Conservation (phyloP, 2,113 vertebrate genomes). For the Tyto alba region DNA sequence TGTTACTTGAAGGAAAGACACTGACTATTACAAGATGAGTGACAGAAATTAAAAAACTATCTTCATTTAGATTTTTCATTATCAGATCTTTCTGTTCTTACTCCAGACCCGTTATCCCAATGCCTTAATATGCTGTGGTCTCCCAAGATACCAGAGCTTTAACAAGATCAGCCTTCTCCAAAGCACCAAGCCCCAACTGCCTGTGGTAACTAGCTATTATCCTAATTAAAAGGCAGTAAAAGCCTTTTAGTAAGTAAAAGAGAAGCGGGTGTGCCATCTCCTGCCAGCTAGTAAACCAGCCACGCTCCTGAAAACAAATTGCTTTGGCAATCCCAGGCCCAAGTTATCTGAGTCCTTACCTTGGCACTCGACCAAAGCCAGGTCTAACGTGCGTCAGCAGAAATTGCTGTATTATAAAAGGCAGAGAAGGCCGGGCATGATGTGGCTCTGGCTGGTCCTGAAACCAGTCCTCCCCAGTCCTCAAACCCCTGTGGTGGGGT, state of each 20-base stretch:
- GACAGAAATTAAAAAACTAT: not conserved
- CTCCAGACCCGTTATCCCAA: not conserved
- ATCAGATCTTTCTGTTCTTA: not conserved
- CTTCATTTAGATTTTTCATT: not conserved
- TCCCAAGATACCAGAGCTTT: not conserved
- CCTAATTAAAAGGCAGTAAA: not conserved
- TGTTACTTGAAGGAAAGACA: not conserved
- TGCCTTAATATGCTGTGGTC: not conserved
- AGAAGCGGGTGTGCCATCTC: fast-evolving
- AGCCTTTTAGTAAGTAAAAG: not conserved
- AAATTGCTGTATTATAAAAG: not conserved
- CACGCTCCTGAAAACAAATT: not conserved
- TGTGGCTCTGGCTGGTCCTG: fast-evolving
- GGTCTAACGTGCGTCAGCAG: fast-evolving
- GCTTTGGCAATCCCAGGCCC: fast-evolving
- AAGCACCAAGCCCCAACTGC: not conserved
- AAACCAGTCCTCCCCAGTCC: not conserved
- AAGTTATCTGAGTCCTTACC: not conserved
- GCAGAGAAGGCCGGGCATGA: fast-evolving
- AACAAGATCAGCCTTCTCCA: not conserved
- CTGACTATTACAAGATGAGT: not conserved
- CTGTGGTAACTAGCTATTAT: not conserved
- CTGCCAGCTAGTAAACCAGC: not conserved
- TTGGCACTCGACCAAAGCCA: not conserved
- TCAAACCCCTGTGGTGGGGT: not conserved